A percentile compares a stretch with the other conserved stretches of the same genome.
Evolutionary conservation across 2,113 vertebrate genomes (phyloP).

Genomic region (Hucho hucho): DNA sequence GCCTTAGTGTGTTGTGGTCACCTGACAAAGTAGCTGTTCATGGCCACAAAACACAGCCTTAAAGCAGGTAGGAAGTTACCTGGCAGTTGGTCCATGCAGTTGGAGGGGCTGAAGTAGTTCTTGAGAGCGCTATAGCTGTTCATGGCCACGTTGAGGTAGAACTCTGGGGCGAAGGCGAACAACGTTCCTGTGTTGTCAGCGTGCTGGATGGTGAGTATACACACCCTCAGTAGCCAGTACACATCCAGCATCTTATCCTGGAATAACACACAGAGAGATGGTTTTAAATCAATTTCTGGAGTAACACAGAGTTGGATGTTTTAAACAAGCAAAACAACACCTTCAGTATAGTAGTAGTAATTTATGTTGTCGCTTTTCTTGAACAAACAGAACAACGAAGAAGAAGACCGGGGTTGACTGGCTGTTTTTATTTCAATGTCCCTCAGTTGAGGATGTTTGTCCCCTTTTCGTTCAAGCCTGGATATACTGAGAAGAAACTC

Average conservation of each 20-base stretch:
- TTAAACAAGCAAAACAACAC: too few relatives aligned
- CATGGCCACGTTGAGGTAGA: conserved; percentile 97
- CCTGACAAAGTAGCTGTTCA: background rate
- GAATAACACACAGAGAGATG: background rate
- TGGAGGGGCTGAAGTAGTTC: conserved; percentile 95
- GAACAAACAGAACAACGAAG: too few relatives aligned
- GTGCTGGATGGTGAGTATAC: conserved; percentile 89
- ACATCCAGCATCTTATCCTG: conserved; percentile 98
- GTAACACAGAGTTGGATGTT: background rate
- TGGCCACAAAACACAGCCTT: background rate
- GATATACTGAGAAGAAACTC: too few relatives aligned
- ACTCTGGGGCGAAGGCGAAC: conserved; percentile 93
- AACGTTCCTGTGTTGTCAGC: conserved; percentile 84
- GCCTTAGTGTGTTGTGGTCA: too few relatives aligned
- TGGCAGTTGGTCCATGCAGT: conserved; percentile 94
- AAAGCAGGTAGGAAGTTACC: conserved; percentile 62
- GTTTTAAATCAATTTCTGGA: too few relatives aligned
- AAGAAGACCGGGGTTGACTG: too few relatives aligned
- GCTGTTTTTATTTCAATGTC: too few relatives aligned
- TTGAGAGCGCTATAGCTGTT: conserved; percentile 97
- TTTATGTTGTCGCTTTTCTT: too few relatives aligned
- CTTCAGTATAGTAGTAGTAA: too few relatives aligned
- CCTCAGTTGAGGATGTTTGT: too few relatives aligned
- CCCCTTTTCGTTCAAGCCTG: too few relatives aligned
- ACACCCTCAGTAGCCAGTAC: conserved; percentile 92